Evolutionary conservation across 2,888 invertebrate genomes (phyloP).

Genomic region (Dynastes grantii): DNA sequence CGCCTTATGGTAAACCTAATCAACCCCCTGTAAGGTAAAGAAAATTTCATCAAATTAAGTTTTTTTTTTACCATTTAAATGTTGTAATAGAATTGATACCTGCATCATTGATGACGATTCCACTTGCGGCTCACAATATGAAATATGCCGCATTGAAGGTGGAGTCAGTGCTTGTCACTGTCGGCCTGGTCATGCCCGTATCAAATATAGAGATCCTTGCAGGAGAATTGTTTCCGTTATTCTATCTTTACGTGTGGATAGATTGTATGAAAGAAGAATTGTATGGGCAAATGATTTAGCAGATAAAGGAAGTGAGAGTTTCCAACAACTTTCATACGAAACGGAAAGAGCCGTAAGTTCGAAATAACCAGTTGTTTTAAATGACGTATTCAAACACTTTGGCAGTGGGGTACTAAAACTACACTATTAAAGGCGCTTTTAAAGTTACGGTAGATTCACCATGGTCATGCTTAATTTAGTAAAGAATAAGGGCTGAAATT

Average conservation of each 20-base stretch:
- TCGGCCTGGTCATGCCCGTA: constrained; percentile 82
- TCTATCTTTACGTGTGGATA: constrained; percentile 86
- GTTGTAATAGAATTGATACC: constrained; percentile 83
- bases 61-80: not conserved
- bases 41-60: not conserved
- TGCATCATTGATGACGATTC: constrained; percentile 95
- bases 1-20: constrained; percentile 76
- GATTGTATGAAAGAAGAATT: constrained; percentile 85
- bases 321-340: constrained; percentile 88
- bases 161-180: constrained; percentile 93
- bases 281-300: constrained; percentile 84
- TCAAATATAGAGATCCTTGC: constrained; percentile 84
- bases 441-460: no score
- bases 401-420: no score
- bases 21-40: constrained; percentile 79
- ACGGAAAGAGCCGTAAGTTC: constrained; percentile 85
- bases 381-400: no score
- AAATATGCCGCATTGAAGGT: constrained; percentile 89
- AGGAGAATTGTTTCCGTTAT: constrained; percentile 84
- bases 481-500: no score
- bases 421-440: no score
- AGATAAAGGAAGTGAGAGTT: constrained; percentile 85
- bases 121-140: constrained; percentile 90
- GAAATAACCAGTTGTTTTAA: not conserved
- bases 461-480: no score